These are phyloP conservation scores for Puma concolor DNA, from an alignment of 2,113 vertebrate species.

Conservation along the genomic window DNA sequence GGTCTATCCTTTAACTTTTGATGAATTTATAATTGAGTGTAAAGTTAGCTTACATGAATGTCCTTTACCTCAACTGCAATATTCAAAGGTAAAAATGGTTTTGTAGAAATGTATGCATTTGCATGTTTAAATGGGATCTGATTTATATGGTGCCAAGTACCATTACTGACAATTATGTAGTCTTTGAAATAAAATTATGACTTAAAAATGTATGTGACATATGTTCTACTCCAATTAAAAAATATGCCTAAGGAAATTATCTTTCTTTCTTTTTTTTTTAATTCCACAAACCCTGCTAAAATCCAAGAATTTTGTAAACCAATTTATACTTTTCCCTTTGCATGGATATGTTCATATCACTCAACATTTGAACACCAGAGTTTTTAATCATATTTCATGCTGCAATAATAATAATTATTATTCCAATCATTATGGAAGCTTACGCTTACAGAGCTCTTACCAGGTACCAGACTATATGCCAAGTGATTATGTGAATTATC, in stretches of 20 bases:
- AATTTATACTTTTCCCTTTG: constrained; percentile 2
- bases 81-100: constrained; percentile 39
- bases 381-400: constrained; percentile 17
- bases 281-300: constrained; percentile 42
- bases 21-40: background rate
- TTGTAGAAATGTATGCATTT: constrained; percentile 57
- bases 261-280: background rate
- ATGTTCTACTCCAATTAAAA: constrained; percentile 71
- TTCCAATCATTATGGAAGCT: background rate
- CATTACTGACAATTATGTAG: constrained; percentile 42
- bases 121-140: constrained; percentile 63
- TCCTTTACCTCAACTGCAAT: constrained; percentile 19
- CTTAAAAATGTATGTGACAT: constrained; percentile 72
- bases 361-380: constrained; percentile 24
- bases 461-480: background rate
- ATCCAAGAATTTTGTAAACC: constrained; percentile 43
- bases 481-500: background rate
- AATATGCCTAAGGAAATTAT: constrained; percentile 47
- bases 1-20: background rate
- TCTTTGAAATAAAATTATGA: constrained; percentile 50
- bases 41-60: constrained; percentile 18
- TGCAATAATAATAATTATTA: background rate
- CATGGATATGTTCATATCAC: background rate
- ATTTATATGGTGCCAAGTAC: constrained; percentile 65
- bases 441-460: background rate